A percentile compares a stretch with the other conserved stretches of the same genome.
Evolutionary conservation across 2,797 vertebrate species (phyloP).

Genomic region (Atherinosoma microstoma): DNA sequence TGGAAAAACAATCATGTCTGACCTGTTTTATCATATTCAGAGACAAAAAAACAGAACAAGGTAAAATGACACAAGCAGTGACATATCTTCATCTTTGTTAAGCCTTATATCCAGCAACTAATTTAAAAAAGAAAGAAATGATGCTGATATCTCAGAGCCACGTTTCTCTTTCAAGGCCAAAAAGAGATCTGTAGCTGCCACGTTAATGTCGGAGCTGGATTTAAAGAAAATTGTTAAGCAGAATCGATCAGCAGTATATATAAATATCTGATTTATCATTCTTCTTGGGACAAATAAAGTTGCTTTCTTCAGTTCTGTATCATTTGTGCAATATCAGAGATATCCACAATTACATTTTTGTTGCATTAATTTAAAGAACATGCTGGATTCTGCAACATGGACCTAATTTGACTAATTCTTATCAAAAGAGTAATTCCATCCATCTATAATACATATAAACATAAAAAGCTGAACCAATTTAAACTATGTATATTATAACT

Average conservation of each 20-base stretch:
- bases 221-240: not conserved
- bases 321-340: not conserved
- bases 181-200: not conserved
- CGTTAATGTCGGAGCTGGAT: not conserved
- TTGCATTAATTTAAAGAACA: too few species aligned
- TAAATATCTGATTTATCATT: not conserved
- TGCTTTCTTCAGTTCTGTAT: not conserved
- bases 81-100: not conserved
- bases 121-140: not conserved
- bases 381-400: too few species aligned
- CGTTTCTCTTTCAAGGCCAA: not conserved
- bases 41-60: not conserved
- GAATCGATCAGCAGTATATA: not conserved
- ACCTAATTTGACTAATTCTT: too few species aligned
- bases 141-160: not conserved
- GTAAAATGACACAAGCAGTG: not conserved
- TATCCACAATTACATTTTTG: not conserved
- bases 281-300: not conserved
- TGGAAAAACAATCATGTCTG: too few species aligned
- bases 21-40: too few species aligned
- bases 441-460: too few species aligned
- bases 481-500: too few species aligned
- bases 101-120: not conserved
- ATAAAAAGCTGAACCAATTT: too few species aligned
- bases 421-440: too few species aligned